Evolutionary conservation across 2,888 invertebrate genomes (phyloP), one percentile per base, ranked within the genome.

Genomic region (Dryococelus australis): DNA sequence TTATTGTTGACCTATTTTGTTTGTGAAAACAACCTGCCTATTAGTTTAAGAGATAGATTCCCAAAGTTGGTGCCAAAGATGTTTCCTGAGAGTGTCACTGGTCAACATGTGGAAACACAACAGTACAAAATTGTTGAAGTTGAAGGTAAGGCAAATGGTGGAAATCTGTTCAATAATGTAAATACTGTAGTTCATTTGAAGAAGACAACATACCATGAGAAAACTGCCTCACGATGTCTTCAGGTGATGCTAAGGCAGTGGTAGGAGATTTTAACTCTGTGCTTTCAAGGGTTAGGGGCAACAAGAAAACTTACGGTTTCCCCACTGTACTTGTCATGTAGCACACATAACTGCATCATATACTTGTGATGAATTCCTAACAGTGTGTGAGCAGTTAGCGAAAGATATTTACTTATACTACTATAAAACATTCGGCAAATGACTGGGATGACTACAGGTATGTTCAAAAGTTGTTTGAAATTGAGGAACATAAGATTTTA

Each of bases 301-400:
- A 35, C 35, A 35, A 35, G 35, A 35, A 4, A 35, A 35, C 35
- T 35, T 35, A n/a, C n/a, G 35, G 35, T 35, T 35, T 35, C 35
- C 35, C 35, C 35, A 35, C 35, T 35, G 35, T 35, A 35, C 35
- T 35, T 4, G 35, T 35, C 65, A 65, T 65, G 65, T 65, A 3
- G 20, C 65, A 10, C 65, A 65, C 8, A 8, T 65, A 1, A 24
- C 24, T 16, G 24, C 65, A 65, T 65, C 65, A n/a, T 20, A 65
- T 65, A 24, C 65, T n/a, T 65, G 65, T 24, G n/a, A n/a, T 43
- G 43, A 83, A 81, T 47, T 86, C 20, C 80, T 83, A 81, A 28
- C 24, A 16, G 86, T 85, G 53, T 65, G 86, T 35, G 65, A 65
- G 65, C 86, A 85, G 65, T 65, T 85, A 0, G 20, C 65, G 0